Base-by-base conservation (phyloP, 1,140 invertebrate species). In the Drosophila albomicans region DNA sequence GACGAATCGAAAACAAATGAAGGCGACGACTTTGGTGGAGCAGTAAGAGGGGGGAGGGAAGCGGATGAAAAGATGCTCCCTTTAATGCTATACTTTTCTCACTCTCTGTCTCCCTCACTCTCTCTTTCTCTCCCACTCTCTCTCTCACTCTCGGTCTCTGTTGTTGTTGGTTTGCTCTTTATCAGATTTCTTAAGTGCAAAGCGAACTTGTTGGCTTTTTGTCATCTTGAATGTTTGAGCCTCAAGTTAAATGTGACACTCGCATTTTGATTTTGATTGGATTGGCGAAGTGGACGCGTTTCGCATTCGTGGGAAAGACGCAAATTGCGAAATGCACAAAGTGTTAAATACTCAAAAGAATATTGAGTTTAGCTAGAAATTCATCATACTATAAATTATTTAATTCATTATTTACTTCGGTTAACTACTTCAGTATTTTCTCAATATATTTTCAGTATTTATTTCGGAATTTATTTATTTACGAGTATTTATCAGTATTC, bases 101-200 rank as follows among this genome's bases (percentile, higher is more conserved):
- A 20, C 11, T 65, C 20, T 49, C 8, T 32, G 15, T 49, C 38
- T 48, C 7, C 7, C 6, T 20, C 16, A 20, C 16, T 20, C 20
- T 20, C 20, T 38, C 8, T 10, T 8, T 38, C 35, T 7, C 52
- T 32, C 13, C 13, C 51, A 2, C 35, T 38, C 8, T 38, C 35
- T 7, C 32, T 32, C 13, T 10, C 51, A 8, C 13, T 20, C 6
- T 43, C 11, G 6, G 4, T 7, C 0, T 45, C 4, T 38, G 10
- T 38, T 8, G 32, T 8, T 8, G 35, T 38, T 38, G 8, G 11
- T 30, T 10, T 30, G 0, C 13, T 51, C 11, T 41, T 88, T 89
- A 89, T 89, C 85, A 86, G 86, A 89, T 91, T 90, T 89, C 85
- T 89, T 90, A 90, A 90, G 86, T 89, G 85, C 86, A 86, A 90